Conservation (phyloP, 2,113 vertebrate species). For the Capreolus pygargus region DNA sequence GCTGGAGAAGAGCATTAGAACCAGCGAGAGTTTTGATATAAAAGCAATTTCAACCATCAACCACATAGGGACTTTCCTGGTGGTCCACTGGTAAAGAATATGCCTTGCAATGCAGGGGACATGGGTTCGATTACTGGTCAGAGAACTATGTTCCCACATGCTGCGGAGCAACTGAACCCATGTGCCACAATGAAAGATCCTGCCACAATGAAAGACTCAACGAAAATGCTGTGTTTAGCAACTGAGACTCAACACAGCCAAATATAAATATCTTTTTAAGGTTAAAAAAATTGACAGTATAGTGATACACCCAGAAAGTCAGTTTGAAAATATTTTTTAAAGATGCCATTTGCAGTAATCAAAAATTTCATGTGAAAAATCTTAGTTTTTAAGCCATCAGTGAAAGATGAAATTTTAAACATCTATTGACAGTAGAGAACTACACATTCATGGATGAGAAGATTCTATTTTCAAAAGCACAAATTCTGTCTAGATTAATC, state of each 20-base stretch:
- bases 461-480: background rate
- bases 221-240: background rate
- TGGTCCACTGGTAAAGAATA: background rate
- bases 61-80: background rate
- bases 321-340: background rate
- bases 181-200: background rate
- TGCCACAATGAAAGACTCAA: background rate
- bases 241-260: background rate
- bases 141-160: background rate
- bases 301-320: background rate
- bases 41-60: background rate
- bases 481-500: background rate
- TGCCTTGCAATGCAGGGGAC: background rate
- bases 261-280: background rate
- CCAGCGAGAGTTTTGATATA: background rate
- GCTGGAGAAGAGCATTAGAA: background rate
- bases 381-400: background rate
- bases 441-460: background rate
- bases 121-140: background rate
- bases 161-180: background rate
- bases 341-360: background rate
- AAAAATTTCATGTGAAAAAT: background rate
- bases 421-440: background rate
- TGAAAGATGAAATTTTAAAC: background rate
- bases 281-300: background rate